Evolutionary conservation across 1,140 invertebrate genomes (phyloP).

Genomic region (Drosophila miranda): DNA sequence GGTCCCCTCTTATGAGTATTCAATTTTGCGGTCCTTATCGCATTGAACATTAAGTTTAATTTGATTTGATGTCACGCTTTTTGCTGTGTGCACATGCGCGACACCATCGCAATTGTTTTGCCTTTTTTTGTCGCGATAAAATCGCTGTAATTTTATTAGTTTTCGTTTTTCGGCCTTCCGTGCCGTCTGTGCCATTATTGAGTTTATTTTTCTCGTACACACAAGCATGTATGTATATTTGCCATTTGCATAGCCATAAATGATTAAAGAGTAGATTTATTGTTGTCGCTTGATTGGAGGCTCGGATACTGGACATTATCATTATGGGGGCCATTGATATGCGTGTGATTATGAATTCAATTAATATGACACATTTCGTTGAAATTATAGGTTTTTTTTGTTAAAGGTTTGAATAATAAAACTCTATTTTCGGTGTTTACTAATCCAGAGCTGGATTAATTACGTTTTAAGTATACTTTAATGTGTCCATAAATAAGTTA

Average conservation of each 20-base stretch:
- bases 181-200: constrained; percentile 7
- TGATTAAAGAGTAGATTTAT: constrained; percentile 22
- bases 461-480: too few species aligned
- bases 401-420: neutral
- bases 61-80: constrained; percentile 30
- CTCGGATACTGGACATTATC: constrained; percentile 48
- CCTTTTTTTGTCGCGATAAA: constrained; percentile 46
- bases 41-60: constrained; percentile 28
- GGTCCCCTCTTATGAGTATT: neutral
- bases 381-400: constrained; percentile 21
- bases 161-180: constrained; percentile 11
- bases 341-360: constrained; percentile 49
- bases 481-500: too few species aligned
- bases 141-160: constrained; percentile 69
- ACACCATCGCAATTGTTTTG: constrained; percentile 18
- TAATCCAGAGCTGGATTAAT: too few species aligned
- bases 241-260: constrained; percentile 51
- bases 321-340: constrained; percentile 37
- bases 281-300: constrained; percentile 42
- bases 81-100: constrained; percentile 24
- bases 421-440: neutral
- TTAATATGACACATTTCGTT: constrained; percentile 37
- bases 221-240: neutral
- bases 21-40: constrained; percentile 20
- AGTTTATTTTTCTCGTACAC: constrained; percentile 46